Evolutionary conservation across 2,888 invertebrate species (phyloP).

Genomic region (Metacarcinus magister): DNA sequence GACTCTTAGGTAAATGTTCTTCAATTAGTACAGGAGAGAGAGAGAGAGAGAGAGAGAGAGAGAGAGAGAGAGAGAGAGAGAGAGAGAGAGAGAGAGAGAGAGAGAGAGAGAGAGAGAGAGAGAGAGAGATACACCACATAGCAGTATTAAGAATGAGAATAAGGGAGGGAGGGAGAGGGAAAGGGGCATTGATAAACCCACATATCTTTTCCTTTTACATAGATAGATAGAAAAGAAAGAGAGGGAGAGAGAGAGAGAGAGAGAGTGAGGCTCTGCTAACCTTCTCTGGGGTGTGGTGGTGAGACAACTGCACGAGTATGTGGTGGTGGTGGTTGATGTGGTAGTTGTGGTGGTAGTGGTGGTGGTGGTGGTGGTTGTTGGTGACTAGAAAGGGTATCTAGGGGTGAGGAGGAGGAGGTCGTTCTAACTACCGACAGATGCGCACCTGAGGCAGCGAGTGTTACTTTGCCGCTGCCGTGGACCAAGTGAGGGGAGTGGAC

Average conservation of each 20-base stretch:
- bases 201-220: background rate
- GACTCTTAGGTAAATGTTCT: too few species aligned
- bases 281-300: constrained; percentile 83
- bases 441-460: constrained; percentile 76
- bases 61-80: background rate
- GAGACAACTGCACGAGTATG: constrained; percentile 83
- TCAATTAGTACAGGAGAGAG: too few species aligned
- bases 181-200: background rate
- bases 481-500: constrained; percentile 85
- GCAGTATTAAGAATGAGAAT: background rate
- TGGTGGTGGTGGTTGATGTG: constrained; percentile 57
- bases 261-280: constrained; percentile 76
- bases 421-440: constrained; percentile 83
- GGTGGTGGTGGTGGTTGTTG: constrained; percentile 83
- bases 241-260: background rate
- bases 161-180: background rate
- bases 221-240: background rate
- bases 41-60: too few species aligned
- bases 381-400: constrained; percentile 84
- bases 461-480: constrained; percentile 83
- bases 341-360: constrained; percentile 82
- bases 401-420: constrained; percentile 83
- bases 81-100: background rate
- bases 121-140: too few species aligned
- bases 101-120: background rate